A percentile compares a stretch with the other conserved stretches of the same genome.
These are phyloP conservation scores for Penaeus vannamei DNA, from an alignment of 1,140 invertebrate species.

Conservation along the genomic window DNA sequence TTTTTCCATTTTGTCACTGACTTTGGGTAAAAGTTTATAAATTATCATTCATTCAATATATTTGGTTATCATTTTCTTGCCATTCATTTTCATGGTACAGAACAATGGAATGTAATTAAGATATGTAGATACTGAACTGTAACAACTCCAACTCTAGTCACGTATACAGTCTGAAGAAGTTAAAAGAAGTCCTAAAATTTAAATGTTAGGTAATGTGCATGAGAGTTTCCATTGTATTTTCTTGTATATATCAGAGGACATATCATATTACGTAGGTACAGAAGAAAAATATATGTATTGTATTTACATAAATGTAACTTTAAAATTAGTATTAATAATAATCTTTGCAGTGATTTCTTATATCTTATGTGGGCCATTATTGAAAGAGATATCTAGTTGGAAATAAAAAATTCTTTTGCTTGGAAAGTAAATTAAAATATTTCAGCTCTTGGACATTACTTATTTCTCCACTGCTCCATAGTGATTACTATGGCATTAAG, in stretches of 20 bases:
- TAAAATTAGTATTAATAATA: not conserved
- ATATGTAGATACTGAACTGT: not conserved
- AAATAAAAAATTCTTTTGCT: too few relatives aligned
- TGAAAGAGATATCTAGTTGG: not conserved
- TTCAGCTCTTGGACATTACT: not conserved
- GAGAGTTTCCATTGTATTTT: not conserved
- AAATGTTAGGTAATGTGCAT: constrained; percentile 32
- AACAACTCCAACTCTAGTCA: constrained; percentile 59
- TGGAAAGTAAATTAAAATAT: not conserved
- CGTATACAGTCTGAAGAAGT: constrained; percentile 34
- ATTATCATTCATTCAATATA: constrained; percentile 16
- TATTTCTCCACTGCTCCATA: constrained; percentile 64
- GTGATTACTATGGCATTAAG: constrained; percentile 54
- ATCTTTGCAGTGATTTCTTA: not conserved
- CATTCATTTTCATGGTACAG: constrained; percentile 25
- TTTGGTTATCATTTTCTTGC: constrained; percentile 10
- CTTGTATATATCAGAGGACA: constrained; percentile 43
- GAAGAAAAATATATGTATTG: not conserved
- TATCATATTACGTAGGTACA: constrained; percentile 29
- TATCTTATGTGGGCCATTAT: constrained; percentile 3
- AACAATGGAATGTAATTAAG: too few relatives aligned
- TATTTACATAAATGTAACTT: not conserved
- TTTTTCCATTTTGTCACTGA: not conserved
- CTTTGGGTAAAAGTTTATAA: not conserved
- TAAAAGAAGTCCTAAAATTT: constrained; percentile 41